phyloP scores from a whole-genome alignment of 2,797 vertebrate species.

The Schizopygopsis malacanthus region DNA sequence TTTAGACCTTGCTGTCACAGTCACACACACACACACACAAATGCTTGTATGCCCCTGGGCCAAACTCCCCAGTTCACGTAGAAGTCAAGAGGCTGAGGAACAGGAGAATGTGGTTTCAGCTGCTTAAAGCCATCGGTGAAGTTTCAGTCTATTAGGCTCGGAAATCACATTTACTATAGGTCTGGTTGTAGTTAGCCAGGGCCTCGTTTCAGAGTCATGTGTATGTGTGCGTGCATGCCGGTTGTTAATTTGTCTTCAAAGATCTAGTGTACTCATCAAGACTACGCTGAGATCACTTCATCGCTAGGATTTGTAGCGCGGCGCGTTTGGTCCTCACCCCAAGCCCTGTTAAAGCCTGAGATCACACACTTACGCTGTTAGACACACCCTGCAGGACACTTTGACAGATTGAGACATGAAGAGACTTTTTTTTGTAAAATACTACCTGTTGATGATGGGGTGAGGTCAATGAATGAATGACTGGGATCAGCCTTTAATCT shows the following conservation, averaged over 20 bases:
- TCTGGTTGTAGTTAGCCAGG: slow-evolving; percentile 51
- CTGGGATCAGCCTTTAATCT: slow-evolving; percentile 51
- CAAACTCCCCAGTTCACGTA: slow-evolving; percentile 46
- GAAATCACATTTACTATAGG: slow-evolving; percentile 50
- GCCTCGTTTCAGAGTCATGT: slow-evolving; percentile 11
- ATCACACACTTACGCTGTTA: slow-evolving; percentile 40
- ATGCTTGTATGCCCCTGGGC: slow-evolving; percentile 27
- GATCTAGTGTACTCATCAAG: slow-evolving; percentile 14
- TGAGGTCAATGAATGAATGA: slow-evolving; percentile 51
- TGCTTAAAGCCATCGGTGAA: slow-evolving; percentile 40
- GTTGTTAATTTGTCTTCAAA: slow-evolving; percentile 46
- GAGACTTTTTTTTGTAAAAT: slow-evolving; percentile 7
- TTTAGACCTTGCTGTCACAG: slow-evolving; percentile 64
- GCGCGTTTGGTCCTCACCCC: slow-evolving; percentile 41
- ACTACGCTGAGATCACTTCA: slow-evolving; percentile 26
- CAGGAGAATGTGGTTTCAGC: slow-evolving; percentile 44
- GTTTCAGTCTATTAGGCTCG: slow-evolving; percentile 53
- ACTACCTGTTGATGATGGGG: slow-evolving; percentile 42
- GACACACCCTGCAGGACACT: slow-evolving; percentile 44
- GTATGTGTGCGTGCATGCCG: not conserved
- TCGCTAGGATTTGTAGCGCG: slow-evolving; percentile 21
- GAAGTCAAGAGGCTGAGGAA: slow-evolving; percentile 47
- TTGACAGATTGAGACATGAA: slow-evolving; percentile 45
- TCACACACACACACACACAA: slow-evolving; percentile 20
- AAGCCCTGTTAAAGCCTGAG: slow-evolving; percentile 30